Evolutionary conservation across 2,797 vertebrate species (phyloP).

Genomic region (Falco naumanni): DNA sequence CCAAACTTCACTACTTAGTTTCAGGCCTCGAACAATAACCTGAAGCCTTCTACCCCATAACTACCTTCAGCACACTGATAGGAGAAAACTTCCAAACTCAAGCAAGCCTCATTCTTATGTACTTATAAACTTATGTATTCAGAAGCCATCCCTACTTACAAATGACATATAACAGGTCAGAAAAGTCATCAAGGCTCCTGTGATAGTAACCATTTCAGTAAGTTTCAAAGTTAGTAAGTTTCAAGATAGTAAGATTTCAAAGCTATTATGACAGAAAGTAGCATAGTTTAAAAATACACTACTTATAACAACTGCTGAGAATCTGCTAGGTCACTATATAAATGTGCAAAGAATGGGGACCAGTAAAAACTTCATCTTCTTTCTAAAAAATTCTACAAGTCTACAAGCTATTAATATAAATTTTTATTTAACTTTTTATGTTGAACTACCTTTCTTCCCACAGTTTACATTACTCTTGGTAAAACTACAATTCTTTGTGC

Average conservation of each 20-base stretch:
- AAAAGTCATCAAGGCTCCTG: not conserved
- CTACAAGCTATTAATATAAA: not conserved
- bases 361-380: not conserved
- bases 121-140: not conserved
- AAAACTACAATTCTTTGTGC: not conserved
- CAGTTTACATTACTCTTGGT: not conserved
- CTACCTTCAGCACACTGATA: not conserved
- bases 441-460: not conserved
- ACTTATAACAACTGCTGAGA: not conserved
- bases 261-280: not conserved
- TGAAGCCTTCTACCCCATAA: not conserved
- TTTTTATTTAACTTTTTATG: not conserved
- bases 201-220: not conserved
- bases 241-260: not conserved
- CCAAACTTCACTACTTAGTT: not conserved
- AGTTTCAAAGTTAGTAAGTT: no score
- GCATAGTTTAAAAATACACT: not conserved
- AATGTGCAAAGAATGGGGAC: not conserved
- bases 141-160: not conserved
- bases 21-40: not conserved
- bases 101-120: not conserved
- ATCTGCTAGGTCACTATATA: not conserved
- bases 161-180: not conserved
- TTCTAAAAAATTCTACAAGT: not conserved
- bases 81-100: not conserved